phyloP scores from a whole-genome alignment of 2,113 vertebrate species.

The Geococcyx californianus region DNA sequence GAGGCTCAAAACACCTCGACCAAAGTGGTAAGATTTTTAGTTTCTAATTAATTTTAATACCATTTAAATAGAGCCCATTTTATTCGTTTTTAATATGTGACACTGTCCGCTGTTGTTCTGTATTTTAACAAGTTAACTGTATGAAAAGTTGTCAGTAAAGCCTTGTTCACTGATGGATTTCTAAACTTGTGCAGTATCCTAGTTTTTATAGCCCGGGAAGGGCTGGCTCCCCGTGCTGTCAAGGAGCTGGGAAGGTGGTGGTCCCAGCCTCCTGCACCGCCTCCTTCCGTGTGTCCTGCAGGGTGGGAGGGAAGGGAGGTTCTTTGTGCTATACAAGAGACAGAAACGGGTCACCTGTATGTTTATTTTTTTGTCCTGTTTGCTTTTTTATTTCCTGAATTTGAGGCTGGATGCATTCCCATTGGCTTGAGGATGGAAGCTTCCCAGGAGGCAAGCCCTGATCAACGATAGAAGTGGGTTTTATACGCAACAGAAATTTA shows the following conservation, averaged over 20 bases:
- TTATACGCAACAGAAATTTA: not conserved
- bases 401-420: not conserved
- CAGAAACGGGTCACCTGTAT: not conserved
- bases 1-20: slow-evolving; percentile 50
- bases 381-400: slow-evolving; percentile 15
- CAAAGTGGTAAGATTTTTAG: slow-evolving; percentile 71
- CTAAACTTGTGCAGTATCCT: slow-evolving; percentile 76
- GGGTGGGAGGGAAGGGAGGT: not conserved
- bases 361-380: not conserved
- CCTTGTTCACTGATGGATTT: slow-evolving; percentile 83
- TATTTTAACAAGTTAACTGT: slow-evolving; percentile 85
- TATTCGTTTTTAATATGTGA: slow-evolving; percentile 78
- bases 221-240: not conserved
- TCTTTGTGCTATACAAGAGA: not conserved
- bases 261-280: not conserved
- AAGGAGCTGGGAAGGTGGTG: not conserved
- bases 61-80: slow-evolving; percentile 75
- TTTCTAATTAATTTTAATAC: slow-evolving; percentile 74
- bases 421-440: not conserved
- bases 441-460: not conserved
- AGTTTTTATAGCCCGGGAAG: slow-evolving; percentile 54
- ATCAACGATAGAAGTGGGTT: not conserved
- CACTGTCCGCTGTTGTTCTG: slow-evolving; percentile 81
- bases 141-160: slow-evolving; percentile 85
- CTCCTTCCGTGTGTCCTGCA: not conserved